Conservation (phyloP, 2,113 vertebrate species). For the Etheostoma spectabile region DNA sequence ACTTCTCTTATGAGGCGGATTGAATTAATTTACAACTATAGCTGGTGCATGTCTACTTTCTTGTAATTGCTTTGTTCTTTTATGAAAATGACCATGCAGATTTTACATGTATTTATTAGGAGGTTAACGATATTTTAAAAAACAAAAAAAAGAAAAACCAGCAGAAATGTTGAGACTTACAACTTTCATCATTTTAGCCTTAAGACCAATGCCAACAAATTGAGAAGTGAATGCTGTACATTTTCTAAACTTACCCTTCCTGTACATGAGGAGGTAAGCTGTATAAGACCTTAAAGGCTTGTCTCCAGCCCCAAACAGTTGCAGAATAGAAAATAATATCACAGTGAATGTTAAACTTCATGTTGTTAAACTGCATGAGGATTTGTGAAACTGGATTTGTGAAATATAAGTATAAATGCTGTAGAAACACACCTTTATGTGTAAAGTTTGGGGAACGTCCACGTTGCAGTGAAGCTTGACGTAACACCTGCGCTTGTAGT, state of each 20-base stretch:
- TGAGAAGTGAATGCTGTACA: not conserved
- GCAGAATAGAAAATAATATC: not conserved
- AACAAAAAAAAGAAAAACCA: too few species aligned
- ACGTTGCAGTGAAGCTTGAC: constrained; percentile 68
- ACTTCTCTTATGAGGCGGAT: not conserved
- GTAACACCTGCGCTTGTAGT: constrained; percentile 30
- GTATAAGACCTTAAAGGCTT: constrained; percentile 19
- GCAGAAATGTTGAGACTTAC: too few species aligned
- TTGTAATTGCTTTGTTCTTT: not conserved
- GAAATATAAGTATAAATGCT: too few species aligned
- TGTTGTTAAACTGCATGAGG: not conserved
- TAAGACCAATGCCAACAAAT: not conserved
- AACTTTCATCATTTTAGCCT: not conserved
- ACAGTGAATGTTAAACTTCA: accelerated
- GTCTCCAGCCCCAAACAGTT: constrained; percentile 1
- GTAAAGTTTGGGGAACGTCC: constrained; percentile 55
- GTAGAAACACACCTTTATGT: not conserved
- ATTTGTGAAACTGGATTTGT: not conserved
- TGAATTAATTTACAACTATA: not conserved
- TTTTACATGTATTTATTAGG: not conserved
- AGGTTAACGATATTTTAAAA: too few species aligned
- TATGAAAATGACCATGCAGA: not conserved
- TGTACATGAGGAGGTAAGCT: constrained; percentile 74
- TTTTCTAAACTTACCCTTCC: constrained; percentile 46
- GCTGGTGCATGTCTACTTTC: not conserved